These are phyloP conservation scores for Crotalus viridis DNA, from an alignment of 2,113 vertebrate species.

Conservation along the genomic window DNA sequence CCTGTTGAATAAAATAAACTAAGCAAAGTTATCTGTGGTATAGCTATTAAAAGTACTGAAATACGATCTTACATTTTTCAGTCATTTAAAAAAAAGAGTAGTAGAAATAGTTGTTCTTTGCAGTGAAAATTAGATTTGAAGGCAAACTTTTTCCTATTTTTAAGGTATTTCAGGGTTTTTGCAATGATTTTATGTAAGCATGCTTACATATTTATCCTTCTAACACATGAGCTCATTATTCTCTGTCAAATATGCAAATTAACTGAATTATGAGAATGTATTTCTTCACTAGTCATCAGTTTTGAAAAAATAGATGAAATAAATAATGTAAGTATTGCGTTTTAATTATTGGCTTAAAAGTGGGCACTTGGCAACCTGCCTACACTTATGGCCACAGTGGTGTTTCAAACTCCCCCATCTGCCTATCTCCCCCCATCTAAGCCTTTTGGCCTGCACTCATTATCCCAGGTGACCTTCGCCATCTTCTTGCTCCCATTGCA, in stretches of 20 bases:
- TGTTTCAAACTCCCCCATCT: neutral
- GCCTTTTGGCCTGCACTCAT: neutral
- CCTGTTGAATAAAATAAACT: slow-evolving; percentile 4
- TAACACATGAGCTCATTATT: neutral
- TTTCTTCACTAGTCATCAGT: neutral
- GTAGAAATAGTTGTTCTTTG: neutral
- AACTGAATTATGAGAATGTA: neutral
- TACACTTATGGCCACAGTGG: neutral
- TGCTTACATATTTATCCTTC: neutral
- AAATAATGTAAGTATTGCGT: neutral
- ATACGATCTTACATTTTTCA: neutral
- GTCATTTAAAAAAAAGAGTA: neutral
- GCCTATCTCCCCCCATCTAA: neutral
- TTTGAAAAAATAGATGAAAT: neutral
- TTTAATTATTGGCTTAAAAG: neutral
- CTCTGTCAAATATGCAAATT: neutral
- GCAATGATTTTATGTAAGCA: neutral
- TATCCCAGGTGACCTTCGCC: neutral
- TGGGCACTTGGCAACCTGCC: neutral
- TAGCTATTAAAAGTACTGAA: slow-evolving; percentile 26
- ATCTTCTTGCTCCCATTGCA: neutral
- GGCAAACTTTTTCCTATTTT: neutral
- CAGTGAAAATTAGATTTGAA: neutral
- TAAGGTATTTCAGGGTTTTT: neutral
- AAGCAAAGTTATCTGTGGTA: slow-evolving; percentile 18